Conservation (phyloP, 2,113 vertebrate species). For the Aptenodytes forsteri region DNA sequence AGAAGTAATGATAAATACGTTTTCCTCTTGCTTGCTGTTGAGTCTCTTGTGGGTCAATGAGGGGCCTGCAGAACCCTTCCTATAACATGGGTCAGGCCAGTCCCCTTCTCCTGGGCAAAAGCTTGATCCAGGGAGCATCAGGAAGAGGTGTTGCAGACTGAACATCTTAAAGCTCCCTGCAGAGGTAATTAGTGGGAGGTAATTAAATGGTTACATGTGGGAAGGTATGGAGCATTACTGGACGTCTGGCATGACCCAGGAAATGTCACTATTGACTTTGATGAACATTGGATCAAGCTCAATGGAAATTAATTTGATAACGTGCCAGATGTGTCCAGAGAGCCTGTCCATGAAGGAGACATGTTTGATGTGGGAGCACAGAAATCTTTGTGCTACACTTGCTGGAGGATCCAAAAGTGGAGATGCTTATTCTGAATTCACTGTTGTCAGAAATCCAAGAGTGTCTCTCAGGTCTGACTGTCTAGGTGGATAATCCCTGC, state of each 20-base stretch:
- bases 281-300: slow-evolving; percentile 46
- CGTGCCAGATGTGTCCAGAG: slow-evolving; percentile 41
- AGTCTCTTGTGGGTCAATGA: not conserved
- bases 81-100: not conserved
- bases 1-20: not conserved
- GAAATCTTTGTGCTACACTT: not conserved
- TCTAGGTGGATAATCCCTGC: not conserved
- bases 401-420: not conserved
- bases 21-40: not conserved
- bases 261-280: slow-evolving; percentile 58
- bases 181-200: slow-evolving; percentile 36
- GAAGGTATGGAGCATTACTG: slow-evolving; percentile 33
- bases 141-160: not conserved
- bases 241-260: slow-evolving; percentile 33
- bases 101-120: not conserved
- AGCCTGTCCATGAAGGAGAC: slow-evolving; percentile 27
- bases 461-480: not conserved
- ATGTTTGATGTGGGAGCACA: not conserved
- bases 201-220: slow-evolving; percentile 42
- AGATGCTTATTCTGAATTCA: not conserved
- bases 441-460: not conserved
- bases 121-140: not conserved
- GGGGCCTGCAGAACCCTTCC: not conserved
- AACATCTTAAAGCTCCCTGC: not conserved
- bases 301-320: slow-evolving; percentile 47